Conservation (phyloP, 2,797 vertebrate species). For the Sebastes jordani region DNA sequence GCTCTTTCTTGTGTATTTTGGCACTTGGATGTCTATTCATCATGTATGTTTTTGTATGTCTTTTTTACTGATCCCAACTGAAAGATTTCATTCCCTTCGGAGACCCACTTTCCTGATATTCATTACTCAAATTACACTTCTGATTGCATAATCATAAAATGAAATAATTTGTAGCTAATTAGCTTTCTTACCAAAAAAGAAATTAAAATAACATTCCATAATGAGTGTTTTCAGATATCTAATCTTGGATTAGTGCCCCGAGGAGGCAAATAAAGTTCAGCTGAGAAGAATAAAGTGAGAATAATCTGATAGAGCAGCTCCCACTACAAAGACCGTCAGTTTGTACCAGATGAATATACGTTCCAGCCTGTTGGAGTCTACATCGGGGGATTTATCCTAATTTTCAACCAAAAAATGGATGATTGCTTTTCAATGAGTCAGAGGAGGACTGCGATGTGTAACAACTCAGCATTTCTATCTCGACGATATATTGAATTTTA, state of each 20-base stretch:
- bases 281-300: not conserved
- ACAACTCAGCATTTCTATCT: conserved; percentile 28
- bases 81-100: conserved; percentile 24
- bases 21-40: not conserved
- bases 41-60: not conserved
- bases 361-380: conserved; percentile 21
- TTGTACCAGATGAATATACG: conserved; percentile 17
- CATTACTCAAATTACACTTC: conserved; percentile 32
- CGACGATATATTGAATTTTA: conserved; percentile 31
- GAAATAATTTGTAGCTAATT: conserved; percentile 50
- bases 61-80: conserved; percentile 18
- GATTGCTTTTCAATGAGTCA: conserved; percentile 56
- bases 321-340: conserved; percentile 7
- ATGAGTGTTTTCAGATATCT: conserved; percentile 41
- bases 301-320: conserved; percentile 14
- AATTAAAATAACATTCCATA: conserved; percentile 22
- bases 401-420: conserved; percentile 40
- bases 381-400: conserved; percentile 41
- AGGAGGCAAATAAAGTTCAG: conserved; percentile 47
- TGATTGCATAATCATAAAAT: conserved; percentile 15
- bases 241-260: conserved; percentile 51
- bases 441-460: conserved; percentile 28
- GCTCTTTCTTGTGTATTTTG: not conserved
- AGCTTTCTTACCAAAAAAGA: conserved; percentile 14
- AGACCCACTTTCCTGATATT: conserved; percentile 4